Evolutionary conservation across 2,888 invertebrate genomes (phyloP).

Genomic region (Octonoba sinensis): DNA sequence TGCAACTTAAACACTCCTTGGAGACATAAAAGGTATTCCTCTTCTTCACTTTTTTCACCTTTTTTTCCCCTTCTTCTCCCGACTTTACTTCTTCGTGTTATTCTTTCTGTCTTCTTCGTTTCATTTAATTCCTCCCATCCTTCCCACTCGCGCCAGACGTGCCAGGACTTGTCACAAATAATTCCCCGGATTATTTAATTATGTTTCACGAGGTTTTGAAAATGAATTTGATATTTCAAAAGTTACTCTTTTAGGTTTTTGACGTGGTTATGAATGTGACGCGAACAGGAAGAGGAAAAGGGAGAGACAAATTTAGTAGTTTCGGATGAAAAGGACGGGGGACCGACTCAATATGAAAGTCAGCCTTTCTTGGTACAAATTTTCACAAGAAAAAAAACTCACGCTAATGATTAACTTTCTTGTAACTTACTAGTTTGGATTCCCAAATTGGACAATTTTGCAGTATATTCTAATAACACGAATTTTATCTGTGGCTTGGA

Average conservation of each 20-base stretch:
- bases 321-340: conserved; percentile 16
- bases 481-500: no score
- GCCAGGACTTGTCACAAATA: conserved; percentile 63
- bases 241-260: conserved; percentile 43
- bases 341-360: background rate
- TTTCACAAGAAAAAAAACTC: no score
- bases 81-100: conserved; percentile 31
- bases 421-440: no score
- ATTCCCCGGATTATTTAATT: conserved; percentile 63
- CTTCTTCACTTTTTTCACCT: conserved; percentile 33
- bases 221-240: conserved; percentile 64
- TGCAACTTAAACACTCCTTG: conserved; percentile 61
- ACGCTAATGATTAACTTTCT: no score
- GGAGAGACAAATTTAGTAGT: conserved; percentile 50
- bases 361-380: no score
- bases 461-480: no score
- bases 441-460: no score
- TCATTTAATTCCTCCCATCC: conserved; percentile 24
- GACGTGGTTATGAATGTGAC: conserved; percentile 62
- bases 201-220: conserved; percentile 62
- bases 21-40: conserved; percentile 62
- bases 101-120: conserved; percentile 33
- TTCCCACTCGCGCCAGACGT: conserved; percentile 20
- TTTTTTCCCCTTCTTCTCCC: conserved; percentile 8
- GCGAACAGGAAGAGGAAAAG: conserved; percentile 39